Evolutionary conservation across 2,113 vertebrate species (phyloP), one percentile per base, ranked within the genome.

Genomic region (Coregonus clupeaformis): DNA sequence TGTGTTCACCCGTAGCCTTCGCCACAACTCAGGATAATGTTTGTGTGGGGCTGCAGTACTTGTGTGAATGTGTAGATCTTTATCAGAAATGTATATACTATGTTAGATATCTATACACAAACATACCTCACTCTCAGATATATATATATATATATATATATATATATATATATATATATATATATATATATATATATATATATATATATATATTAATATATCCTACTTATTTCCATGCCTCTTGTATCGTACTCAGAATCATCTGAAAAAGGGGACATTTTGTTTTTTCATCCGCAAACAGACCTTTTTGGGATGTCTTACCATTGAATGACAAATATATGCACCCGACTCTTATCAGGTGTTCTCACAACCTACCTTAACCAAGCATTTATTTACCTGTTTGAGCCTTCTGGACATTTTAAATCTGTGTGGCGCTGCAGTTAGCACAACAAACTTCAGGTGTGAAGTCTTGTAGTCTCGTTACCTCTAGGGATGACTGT

Each of bases 41-140:
- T 80, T 70, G 66, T 9, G 73, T 36, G 67, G 59, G 71, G 45
- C 80, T 55, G 74, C 73, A 80, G 47, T 74, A 77, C 62, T 42
- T 77, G 74, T 78, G 65, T 69, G 77, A 77, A 77, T 62, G 52
- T 36, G 36, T 42, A 72, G 52, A 60, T 52, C 49, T 52, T 24
- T 71, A 71, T 25, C 47, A 68, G 36, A 72, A 78, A 68, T 49
- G n/a, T 62, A 25, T 20, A 42, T 27, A 47, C 27, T 6, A 22
- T 32, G n/a, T 49, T 42, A 24, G 64, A 74, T 74, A 67, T 67
- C 47, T 57, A 69, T 36, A 59, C 47, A 74, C 68, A 52, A 32
- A 69, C 73, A 83, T 87, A 86, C 84, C 86, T 90, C 86, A 89
- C 68, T 75, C 84, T 42, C 36, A 12, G 36, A 81, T 55, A 49